Conservation (phyloP, 2,888 invertebrate species). For the Oxystoma pomonae region DNA sequence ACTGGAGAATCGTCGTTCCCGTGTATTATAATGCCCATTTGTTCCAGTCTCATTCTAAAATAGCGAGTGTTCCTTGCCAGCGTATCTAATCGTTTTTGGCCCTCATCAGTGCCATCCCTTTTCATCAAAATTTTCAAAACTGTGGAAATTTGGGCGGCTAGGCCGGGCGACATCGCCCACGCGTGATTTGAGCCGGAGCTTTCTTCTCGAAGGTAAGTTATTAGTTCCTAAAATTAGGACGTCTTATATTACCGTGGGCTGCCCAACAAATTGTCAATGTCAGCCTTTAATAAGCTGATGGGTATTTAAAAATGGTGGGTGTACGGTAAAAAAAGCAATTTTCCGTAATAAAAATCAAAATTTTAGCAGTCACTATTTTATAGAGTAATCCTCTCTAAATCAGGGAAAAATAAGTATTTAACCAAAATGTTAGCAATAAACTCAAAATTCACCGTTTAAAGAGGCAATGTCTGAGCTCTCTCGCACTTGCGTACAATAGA, state of each 20-base stretch:
- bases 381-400: too few species aligned
- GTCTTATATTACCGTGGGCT: neutral
- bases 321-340: too few species aligned
- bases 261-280: too few species aligned
- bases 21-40: constrained; percentile 87
- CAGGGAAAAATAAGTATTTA: too few species aligned
- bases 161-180: constrained; percentile 82
- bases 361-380: too few species aligned
- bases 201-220: constrained; percentile 68
- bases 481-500: too few species aligned
- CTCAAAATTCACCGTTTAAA: too few species aligned
- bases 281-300: too few species aligned
- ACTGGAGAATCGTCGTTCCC: constrained; percentile 95
- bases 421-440: too few species aligned
- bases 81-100: constrained; percentile 61
- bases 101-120: constrained; percentile 68
- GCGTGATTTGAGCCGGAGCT: constrained; percentile 89
- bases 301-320: too few species aligned
- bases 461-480: too few species aligned
- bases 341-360: too few species aligned
- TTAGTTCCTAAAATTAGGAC: constrained; percentile 56
- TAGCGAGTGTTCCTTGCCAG: constrained; percentile 80
- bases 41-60: constrained; percentile 72
- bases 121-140: constrained; percentile 88
- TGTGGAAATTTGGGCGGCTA: constrained; percentile 85